Evolutionary conservation across 2,113 vertebrate genomes (phyloP).

Genomic region (Mandrillus leucophaeus): DNA sequence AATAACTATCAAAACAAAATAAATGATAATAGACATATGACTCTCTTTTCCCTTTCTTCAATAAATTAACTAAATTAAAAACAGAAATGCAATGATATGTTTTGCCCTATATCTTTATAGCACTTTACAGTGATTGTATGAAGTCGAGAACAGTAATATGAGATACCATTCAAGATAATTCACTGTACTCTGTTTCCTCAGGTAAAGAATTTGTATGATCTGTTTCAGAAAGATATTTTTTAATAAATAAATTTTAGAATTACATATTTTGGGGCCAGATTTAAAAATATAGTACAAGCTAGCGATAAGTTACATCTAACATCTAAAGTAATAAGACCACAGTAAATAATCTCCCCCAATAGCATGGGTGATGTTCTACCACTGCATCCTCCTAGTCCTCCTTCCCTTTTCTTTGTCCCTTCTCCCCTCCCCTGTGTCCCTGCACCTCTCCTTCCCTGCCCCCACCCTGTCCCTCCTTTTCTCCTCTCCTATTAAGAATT

Average conservation of each 20-base stretch:
- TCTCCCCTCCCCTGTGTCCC: no score
- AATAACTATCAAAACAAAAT: neutral
- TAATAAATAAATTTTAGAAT: neutral
- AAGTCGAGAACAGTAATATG: neutral
- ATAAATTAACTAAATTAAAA: neutral
- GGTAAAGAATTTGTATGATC: neutral
- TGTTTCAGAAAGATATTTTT: neutral
- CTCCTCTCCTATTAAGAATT: accelerated
- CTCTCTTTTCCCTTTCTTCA: neutral
- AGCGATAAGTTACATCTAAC: neutral
- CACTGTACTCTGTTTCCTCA: neutral
- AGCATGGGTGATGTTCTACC: accelerated
- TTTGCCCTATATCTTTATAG: neutral
- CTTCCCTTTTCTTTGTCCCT: neutral
- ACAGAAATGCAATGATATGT: neutral
- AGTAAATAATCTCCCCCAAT: neutral
- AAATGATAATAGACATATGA: neutral
- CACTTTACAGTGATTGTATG: neutral
- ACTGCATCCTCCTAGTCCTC: accelerated
- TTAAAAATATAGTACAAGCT: neutral
- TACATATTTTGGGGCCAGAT: neutral
- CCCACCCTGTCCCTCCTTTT: no score
- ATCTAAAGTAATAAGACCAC: neutral
- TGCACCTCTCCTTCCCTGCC: neutral
- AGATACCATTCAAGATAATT: neutral